Evolutionary conservation across 2,113 vertebrate species (phyloP), one percentile per base, ranked within the genome.

Genomic region (Heptranchias perlo): DNA sequence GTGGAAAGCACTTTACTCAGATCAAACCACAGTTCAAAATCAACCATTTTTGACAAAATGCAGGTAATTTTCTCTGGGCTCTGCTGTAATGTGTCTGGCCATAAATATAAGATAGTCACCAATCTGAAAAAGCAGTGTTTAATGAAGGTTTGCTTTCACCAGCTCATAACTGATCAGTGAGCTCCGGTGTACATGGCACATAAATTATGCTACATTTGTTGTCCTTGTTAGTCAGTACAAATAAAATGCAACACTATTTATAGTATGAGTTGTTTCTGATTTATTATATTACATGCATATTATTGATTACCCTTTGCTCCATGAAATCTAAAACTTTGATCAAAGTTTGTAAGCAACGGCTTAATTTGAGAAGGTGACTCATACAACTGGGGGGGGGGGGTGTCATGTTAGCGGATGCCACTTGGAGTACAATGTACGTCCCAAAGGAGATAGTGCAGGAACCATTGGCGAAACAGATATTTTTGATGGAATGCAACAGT

Each of bases 281-380:
- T 89, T 54, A 89, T 91, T 91, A 58, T 58, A 35, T 91, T 91
- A 91, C 87, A 91, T 91, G 87, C 31, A 91, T 91, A 91, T n/a
- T 91, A 91, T 91, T 58, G 87, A 91, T 91, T 91, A 61, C 28
- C 11, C 87, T 35, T 35, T 91, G 52, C 0, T 35, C 87, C 52
- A n/a, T 91, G 87, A 91, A 91, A 91, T 61, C 87, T 91, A 58
- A 91, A 91, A 91, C 87, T 91, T 91, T 31, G 52, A 91, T 91
- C 87, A 35, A 91, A 91, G 11, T 58, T 58, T 58, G 49, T 11
- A 89, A 31, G 86, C 86, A 54, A 3, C 54, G 86, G 31, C 52
- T 91, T 31, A 91, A 91, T 91, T 58, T 91, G 87, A 91, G 52
- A 91, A 91, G 87, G 87, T 91, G 87, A 54, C 87, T 58, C 49